phyloP scores from a whole-genome alignment of 2,797 vertebrate genomes.

The Pterois miles region DNA sequence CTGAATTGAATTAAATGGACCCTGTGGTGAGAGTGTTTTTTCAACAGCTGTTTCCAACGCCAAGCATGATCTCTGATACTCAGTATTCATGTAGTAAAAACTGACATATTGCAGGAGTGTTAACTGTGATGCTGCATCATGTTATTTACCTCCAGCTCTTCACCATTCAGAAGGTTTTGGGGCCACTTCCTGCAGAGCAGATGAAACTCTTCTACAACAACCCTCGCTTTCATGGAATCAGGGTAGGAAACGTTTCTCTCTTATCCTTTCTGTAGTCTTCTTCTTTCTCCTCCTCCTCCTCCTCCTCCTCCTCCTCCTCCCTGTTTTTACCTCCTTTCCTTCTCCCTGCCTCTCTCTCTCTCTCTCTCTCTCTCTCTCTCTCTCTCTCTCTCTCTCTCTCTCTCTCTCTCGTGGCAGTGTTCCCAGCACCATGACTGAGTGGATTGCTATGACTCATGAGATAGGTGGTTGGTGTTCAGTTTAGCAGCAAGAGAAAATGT shows the following conservation, averaged over 20 bases:
- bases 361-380: background rate
- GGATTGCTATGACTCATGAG: conserved; percentile 80
- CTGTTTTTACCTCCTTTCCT: conserved; percentile 26
- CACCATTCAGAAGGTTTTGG: conserved; percentile 96
- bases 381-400: conserved; percentile 14
- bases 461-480: conserved; percentile 76
- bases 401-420: conserved; percentile 61
- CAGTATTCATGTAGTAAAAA: background rate
- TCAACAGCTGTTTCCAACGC: background rate
- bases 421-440: conserved; percentile 80
- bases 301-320: conserved; percentile 11
- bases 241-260: conserved; percentile 80
- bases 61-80: background rate
- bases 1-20: too few relatives aligned
- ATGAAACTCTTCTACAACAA: conserved; percentile 99
- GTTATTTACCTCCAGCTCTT: conserved; percentile 85
- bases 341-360: conserved; percentile 30
- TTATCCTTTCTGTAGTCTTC: background rate
- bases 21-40: background rate
- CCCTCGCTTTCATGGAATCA: conserved; percentile 93
- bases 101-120: background rate
- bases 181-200: conserved; percentile 93
- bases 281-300: conserved; percentile 19
- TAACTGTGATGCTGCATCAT: background rate
- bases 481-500: conserved; percentile 74